Evolutionary conservation across 2,888 invertebrate genomes (phyloP), one percentile per base, ranked within the genome.

Genomic region (Synanthedon vespiformis): DNA sequence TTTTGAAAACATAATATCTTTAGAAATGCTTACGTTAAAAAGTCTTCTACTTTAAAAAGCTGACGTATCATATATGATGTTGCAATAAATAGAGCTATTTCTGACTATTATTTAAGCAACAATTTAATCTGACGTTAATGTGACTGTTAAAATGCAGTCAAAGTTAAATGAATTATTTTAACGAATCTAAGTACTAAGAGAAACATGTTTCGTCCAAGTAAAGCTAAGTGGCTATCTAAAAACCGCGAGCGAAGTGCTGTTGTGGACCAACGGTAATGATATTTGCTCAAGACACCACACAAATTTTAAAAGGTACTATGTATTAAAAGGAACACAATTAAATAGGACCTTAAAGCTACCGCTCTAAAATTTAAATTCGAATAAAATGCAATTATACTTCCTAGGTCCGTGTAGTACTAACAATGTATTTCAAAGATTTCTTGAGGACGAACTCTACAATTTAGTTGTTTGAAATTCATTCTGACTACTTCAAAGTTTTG

Each of bases 231-330:
- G 71, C 72, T 72, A 74, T 77, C 73, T 75, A 60, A 68, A 67
- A 34, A 73, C 72, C 73, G 51, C 63, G 61, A 60, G 59, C 61
- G 59, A 66, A 73, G 68, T 67, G 64, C 72, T 75, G 74, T 75
- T 78, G 80, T 80, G 72, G 79, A 78, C 74, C 64, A 61, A 65
- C 72, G 58, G 71, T 82, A 82, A 83, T 82, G 77, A 80, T 80
- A 78, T 82, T 82, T 82, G 75, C 80, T 69, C 67, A 65, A 67
- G 68, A 68, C 61, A 57, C 56, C 55, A 14, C 41, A 48, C 49
- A 53, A 56, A 56, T 40, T 50, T 40, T 52, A 52, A 66, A 79
- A 73, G 53, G 60, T 55, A 53, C 40, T 58, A 74, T 56, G 57
- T 61, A n/a, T 54, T 16, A 14, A 16, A 48, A 8, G 48, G 44